Evolutionary conservation across 1,140 invertebrate species (phyloP).

Genomic region (Saccostrea echinata): DNA sequence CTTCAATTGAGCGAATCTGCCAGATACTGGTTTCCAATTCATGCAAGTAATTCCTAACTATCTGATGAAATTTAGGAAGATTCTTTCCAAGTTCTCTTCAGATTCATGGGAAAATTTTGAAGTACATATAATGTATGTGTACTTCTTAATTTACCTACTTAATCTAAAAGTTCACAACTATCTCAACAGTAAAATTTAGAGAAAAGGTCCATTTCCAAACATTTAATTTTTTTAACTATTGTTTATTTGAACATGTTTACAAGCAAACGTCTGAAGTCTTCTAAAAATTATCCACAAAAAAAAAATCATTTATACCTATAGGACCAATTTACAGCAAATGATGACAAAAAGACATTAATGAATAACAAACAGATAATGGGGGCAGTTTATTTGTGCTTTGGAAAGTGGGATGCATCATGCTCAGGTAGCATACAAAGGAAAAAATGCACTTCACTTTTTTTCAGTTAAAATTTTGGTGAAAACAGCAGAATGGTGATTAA

Average conservation of each 20-base stretch:
- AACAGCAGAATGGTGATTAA: neutral
- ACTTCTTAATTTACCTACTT: neutral
- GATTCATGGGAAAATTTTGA: conserved; percentile 17
- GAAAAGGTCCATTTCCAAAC: too few relatives aligned
- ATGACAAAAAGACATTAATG: too few relatives aligned
- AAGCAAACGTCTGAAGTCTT: too few relatives aligned
- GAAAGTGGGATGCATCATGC: neutral
- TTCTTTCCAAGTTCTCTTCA: neutral
- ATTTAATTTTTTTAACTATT: too few relatives aligned
- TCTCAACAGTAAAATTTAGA: too few relatives aligned
- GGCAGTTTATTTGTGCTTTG: neutral
- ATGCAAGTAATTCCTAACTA: conserved; percentile 25
- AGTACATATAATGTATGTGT: neutral
- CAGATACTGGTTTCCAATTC: conserved; percentile 33
- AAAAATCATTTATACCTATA: too few relatives aligned
- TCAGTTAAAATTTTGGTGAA: neutral
- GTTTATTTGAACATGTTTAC: too few relatives aligned
- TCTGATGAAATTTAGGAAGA: conserved; percentile 27
- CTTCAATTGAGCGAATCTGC: conserved; percentile 16
- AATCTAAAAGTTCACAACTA: neutral
- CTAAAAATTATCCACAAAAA: too few relatives aligned
- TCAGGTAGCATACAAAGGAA: neutral
- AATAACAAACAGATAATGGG: too few relatives aligned
- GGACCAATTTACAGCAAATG: too few relatives aligned
- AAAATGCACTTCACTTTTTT: neutral